A percentile compares a stretch with the other conserved stretches of the same genome.
phyloP scores from a whole-genome alignment of 2,797 vertebrate genomes.

The Urosaurus nigricauda region DNA sequence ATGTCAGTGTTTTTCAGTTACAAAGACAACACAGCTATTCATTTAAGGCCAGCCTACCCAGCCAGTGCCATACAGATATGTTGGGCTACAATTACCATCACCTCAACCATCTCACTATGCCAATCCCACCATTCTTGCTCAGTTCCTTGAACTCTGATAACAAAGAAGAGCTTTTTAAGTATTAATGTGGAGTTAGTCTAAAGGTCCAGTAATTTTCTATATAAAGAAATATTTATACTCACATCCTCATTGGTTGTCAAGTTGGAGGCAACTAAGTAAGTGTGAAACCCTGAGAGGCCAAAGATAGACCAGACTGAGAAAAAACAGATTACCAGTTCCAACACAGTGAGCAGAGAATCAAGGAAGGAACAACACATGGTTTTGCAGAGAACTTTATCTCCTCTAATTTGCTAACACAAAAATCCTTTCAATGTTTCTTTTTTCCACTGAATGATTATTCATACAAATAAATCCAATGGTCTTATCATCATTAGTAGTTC shows the following conservation, averaged over 20 bases:
- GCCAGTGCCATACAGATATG: background rate
- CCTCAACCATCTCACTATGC: too few species aligned
- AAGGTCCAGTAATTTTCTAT: background rate
- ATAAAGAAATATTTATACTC: conserved; percentile 73
- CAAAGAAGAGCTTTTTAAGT: background rate
- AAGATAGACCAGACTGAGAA: conserved; percentile 98
- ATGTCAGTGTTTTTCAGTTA: background rate
- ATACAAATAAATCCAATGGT: background rate
- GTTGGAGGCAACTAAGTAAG: conserved; percentile 97
- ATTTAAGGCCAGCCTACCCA: background rate
- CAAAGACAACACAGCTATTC: background rate
- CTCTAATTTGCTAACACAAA: background rate
- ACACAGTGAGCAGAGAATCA: conserved; percentile 85
- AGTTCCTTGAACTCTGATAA: background rate
- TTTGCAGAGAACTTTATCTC: background rate
- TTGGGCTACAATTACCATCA: background rate
- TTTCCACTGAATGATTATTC: background rate
- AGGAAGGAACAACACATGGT: conserved; percentile 73
- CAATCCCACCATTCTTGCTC: too few species aligned
- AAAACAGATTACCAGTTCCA: conserved; percentile 96
- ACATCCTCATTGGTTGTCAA: conserved; percentile 97
- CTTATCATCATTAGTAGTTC: background rate
- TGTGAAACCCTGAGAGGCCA: conserved; percentile 99
- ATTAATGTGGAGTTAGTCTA: background rate
- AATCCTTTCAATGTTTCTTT: background rate